Conservation (phyloP, 2,113 vertebrate species). For the Anhinga anhinga region DNA sequence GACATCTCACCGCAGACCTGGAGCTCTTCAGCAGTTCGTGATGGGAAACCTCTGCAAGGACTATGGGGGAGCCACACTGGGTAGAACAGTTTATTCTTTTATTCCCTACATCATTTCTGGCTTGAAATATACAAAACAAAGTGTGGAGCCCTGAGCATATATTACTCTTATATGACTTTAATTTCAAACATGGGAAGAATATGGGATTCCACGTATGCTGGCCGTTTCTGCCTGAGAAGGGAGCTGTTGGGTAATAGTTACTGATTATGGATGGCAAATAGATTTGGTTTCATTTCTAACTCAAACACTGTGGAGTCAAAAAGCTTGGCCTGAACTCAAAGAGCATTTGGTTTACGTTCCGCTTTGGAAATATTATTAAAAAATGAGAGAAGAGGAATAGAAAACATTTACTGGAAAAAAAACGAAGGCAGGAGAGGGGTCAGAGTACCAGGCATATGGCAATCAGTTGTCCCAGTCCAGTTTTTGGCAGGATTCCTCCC, state of each 20-base stretch:
- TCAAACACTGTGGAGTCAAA: constrained; percentile 21
- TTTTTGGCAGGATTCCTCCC: background rate
- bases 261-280: constrained; percentile 23
- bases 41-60: background rate
- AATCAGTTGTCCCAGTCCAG: background rate
- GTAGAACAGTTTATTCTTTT: background rate
- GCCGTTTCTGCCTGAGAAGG: background rate
- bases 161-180: background rate
- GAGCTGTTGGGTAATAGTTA: constrained; percentile 2
- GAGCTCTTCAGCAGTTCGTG: background rate
- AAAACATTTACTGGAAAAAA: background rate
- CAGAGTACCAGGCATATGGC: background rate
- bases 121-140: background rate
- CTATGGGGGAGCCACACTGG: background rate
- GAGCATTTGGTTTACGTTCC: constrained; percentile 49
- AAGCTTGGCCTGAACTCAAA: constrained; percentile 47
- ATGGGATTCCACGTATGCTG: background rate
- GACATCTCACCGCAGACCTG: background rate
- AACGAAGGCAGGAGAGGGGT: background rate
- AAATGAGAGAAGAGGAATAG: constrained; percentile 21
- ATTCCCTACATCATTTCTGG: background rate
- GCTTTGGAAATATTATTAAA: constrained; percentile 45
- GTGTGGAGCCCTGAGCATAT: background rate
- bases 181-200: background rate
- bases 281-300: constrained; percentile 20